A percentile compares a stretch with the other conserved stretches of the same genome.
phyloP scores from a whole-genome alignment of 2,888 invertebrate species.

The Aethes cnicana region DNA sequence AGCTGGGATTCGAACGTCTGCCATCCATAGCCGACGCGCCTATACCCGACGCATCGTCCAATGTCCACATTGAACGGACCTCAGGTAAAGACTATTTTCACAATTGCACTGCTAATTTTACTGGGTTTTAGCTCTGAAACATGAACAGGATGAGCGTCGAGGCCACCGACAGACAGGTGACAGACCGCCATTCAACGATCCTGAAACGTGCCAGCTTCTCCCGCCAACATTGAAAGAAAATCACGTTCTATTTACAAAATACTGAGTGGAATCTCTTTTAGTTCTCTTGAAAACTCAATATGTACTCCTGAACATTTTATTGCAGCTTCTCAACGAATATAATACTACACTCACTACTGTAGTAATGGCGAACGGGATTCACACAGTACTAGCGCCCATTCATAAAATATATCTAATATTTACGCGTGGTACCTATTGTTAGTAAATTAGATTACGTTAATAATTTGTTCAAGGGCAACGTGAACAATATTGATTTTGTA shows the following conservation, averaged over 20 bases:
- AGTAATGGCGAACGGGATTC: conserved; percentile 40
- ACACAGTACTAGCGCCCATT: conserved; percentile 28
- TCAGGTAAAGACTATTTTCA: conserved; percentile 58
- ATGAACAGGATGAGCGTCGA: conserved; percentile 58
- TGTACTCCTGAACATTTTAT: conserved; percentile 16
- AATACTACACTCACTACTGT: conserved; percentile 35
- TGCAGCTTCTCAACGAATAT: conserved; percentile 7
- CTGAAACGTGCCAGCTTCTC: conserved; percentile 63
- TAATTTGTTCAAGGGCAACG: conserved; percentile 24
- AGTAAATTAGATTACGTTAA: conserved; percentile 29
- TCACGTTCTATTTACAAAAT: conserved; percentile 53
- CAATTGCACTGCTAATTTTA: conserved; percentile 74
- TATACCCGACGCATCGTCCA: conserved; percentile 69
- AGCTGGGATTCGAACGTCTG: conserved; percentile 69
- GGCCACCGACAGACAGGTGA: conserved; percentile 71
- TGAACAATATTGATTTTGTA: conserved; percentile 24
- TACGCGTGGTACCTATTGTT: conserved; percentile 20
- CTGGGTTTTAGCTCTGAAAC: conserved; percentile 58
- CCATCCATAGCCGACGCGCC: conserved; percentile 74
- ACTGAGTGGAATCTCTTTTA: conserved; percentile 39
- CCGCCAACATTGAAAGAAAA: conserved; percentile 75
- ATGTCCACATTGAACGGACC: conserved; percentile 67
- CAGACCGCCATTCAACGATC: conserved; percentile 66
- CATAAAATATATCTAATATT: conserved; percentile 29
- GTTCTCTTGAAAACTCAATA: conserved; percentile 9